Evolutionary conservation across 2,888 invertebrate species (phyloP), one percentile per base, ranked within the genome.

Genomic region (Plebejus melissa): DNA sequence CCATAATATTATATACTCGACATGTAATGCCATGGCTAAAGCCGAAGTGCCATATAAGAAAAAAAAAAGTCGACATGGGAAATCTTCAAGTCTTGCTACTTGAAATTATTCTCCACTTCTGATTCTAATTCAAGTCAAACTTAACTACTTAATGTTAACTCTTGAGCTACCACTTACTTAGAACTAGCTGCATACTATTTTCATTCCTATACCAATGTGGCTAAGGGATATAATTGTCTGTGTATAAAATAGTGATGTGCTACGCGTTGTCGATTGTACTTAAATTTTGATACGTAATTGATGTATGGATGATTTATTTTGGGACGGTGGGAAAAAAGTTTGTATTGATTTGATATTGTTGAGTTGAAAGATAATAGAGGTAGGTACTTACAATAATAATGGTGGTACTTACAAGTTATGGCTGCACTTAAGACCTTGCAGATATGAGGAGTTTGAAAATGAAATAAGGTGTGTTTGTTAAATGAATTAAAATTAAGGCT

Each of bases 311-410:
- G 82, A 82, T 82, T 84, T 85, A 86, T 85, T 85, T 85, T 83
- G 82, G 80, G 76, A 81, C 82, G 79, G 84, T 86, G 86, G 84
- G 87, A 86, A 86, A 54, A 86, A 86, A 79, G 78, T 80, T 81
- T 75, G 76, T 74, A 77, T 78, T 74, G 76, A 22, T 71, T 71
- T 22, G 71, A 46, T 71, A 46, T 71, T 71, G 41, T 71, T 71
- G 65, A 65, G 32, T 5, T 65, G 32, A 16, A 5, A 65, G 65
- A 65, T 65, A 65, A 65, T 65, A 32, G 65, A 65, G 32, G 32
- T 65, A 32, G 65, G 65, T 16, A 60, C 28, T 60, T 65, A 60
- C 60, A 32, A 65, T 65, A 65, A 36, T 65, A 65, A 36, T 65
- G 65, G 65, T 65, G 16, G 54, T 54, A 54, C 54, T 54, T 54